Conservation (phyloP, 2,888 invertebrate genomes). For the Papilio gigon region DNA sequence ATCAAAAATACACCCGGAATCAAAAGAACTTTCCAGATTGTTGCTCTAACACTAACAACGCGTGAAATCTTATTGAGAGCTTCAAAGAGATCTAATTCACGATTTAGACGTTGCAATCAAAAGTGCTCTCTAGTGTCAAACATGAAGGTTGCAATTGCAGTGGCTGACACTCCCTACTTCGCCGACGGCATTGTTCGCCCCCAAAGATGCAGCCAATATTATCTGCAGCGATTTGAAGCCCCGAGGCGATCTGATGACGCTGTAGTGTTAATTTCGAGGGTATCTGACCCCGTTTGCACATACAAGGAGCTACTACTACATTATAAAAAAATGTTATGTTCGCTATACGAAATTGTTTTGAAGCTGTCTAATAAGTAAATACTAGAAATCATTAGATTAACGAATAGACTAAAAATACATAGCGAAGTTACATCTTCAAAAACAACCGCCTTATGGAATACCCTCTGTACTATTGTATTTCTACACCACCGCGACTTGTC, state of each 20-base stretch:
- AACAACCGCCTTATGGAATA: background rate
- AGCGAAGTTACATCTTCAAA: too few species aligned
- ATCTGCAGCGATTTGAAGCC: constrained; percentile 51
- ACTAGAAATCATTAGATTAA: too few species aligned
- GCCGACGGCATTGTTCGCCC: constrained; percentile 52
- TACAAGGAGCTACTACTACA: constrained; percentile 45
- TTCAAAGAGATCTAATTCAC: constrained; percentile 74
- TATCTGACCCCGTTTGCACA: constrained; percentile 35
- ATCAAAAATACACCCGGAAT: constrained; percentile 80
- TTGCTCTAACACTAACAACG: constrained; percentile 77
- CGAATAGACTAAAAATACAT: too few species aligned
- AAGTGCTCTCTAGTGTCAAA: constrained; percentile 41
- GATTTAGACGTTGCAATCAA: constrained; percentile 40
- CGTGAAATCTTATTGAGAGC: constrained; percentile 80
- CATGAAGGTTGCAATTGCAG: constrained; percentile 47
- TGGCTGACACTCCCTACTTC: constrained; percentile 40
- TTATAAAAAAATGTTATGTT: constrained; percentile 30
- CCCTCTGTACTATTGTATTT: background rate
- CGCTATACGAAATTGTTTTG: too few species aligned
- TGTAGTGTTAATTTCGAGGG: constrained; percentile 53
- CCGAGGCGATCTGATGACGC: constrained; percentile 51
- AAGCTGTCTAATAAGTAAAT: too few species aligned
- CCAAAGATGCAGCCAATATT: constrained; percentile 53
- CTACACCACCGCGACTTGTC: background rate
- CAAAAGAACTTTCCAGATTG: constrained; percentile 76